Evolutionary conservation across 2,888 invertebrate genomes (phyloP).

Genomic region (Polyommatus icarus): DNA sequence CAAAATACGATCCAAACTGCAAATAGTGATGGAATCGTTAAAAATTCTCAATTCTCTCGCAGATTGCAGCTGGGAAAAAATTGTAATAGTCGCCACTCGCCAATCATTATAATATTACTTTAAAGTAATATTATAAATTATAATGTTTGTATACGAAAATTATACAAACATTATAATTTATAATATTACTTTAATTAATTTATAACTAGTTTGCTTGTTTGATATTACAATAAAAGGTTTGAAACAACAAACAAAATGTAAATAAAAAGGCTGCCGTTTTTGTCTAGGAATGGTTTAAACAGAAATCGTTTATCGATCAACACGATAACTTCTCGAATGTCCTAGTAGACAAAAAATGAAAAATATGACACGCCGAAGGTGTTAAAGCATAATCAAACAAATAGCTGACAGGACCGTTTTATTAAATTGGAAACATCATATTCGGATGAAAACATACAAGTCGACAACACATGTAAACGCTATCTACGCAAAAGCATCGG

Average conservation of each 20-base stretch:
- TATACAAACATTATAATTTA: too few relatives aligned
- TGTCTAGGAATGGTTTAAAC: neutral
- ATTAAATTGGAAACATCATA: conserved; percentile 45
- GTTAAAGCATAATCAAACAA: conserved; percentile 25
- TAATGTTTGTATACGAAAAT: neutral
- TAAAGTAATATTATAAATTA: too few relatives aligned
- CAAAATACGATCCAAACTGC: neutral
- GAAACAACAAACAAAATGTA: neutral
- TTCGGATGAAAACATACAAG: conserved; percentile 79
- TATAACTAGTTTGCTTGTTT: neutral
- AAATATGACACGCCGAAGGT: neutral
- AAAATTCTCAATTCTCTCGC: neutral
- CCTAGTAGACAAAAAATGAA: neutral
- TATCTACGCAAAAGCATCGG: conserved; percentile 73
- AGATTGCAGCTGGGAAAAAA: neutral
- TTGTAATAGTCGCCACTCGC: neutral
- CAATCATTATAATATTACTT: too few relatives aligned
- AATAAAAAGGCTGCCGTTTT: neutral
- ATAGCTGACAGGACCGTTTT: conserved; percentile 26
- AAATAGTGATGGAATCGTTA: neutral
- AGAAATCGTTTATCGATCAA: neutral
- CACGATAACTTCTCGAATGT: neutral
- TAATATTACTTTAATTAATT: too few relatives aligned
- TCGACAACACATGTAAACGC: conserved; percentile 77
- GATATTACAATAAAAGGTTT: neutral